phyloP scores from a whole-genome alignment of 2,113 vertebrate species.

The Pungitius pungitius region DNA sequence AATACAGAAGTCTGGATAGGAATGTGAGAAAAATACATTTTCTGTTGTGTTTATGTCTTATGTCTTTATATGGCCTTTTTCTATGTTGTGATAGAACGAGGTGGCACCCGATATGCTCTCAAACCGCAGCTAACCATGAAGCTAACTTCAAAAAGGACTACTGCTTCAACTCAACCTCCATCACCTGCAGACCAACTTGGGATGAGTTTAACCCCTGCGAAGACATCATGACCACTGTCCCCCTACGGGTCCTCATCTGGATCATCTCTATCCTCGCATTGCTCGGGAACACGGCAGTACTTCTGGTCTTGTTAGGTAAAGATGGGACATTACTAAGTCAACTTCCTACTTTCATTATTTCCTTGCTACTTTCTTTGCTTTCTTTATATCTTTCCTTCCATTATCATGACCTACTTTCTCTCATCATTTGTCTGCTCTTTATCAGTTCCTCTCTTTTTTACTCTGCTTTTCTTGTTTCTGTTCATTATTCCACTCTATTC shows the following conservation, averaged over 20 bases:
- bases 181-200: constrained; percentile 87
- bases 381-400: not conserved
- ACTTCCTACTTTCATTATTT: not conserved
- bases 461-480: not conserved
- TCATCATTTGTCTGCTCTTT: not conserved
- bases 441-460: not conserved
- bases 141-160: constrained; percentile 74
- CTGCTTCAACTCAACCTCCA: constrained; percentile 81
- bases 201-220: constrained; percentile 96
- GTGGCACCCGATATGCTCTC: constrained; percentile 80
- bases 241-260: constrained; percentile 92
- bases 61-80: not conserved
- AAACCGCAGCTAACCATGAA: constrained; percentile 54
- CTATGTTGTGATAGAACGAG: constrained; percentile 72
- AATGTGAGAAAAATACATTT: not conserved
- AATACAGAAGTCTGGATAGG: not conserved
- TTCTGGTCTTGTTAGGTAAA: constrained; percentile 87
- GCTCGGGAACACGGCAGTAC: constrained; percentile 86
- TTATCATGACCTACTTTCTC: not conserved
- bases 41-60: not conserved
- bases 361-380: not conserved
- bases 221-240: constrained; percentile 90
- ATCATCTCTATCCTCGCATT: constrained; percentile 90
- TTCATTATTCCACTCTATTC: not conserved
- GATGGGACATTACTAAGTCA: not conserved